phyloP scores from a whole-genome alignment of 2,888 invertebrate genomes.

The Sisyra nigra region DNA sequence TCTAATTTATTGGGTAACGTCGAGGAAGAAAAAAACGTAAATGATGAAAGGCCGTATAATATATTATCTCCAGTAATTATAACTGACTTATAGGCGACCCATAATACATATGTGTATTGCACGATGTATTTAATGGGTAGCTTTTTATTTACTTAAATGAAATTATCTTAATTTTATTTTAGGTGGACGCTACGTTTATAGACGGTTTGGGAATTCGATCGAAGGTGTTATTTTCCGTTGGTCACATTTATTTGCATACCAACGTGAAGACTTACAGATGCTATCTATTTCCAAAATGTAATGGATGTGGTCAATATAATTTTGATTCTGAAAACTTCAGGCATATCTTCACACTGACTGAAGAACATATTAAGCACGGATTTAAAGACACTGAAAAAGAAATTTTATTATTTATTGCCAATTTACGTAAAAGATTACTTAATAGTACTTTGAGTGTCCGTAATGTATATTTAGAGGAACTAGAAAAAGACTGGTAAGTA shows the following conservation, averaged over 20 bases:
- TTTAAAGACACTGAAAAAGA: constrained; percentile 2
- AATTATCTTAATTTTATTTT: background rate
- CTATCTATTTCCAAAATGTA: constrained; percentile 5
- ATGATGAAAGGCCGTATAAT: too few species aligned
- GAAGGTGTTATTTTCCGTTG: background rate
- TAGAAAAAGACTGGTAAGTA: constrained; percentile 1
- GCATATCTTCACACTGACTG: background rate
- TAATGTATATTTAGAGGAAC: constrained; percentile 2
- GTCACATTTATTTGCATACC: constrained; percentile 5
- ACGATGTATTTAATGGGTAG: too few species aligned
- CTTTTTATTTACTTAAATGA: background rate
- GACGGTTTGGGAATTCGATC: constrained; percentile 5
- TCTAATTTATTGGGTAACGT: too few species aligned
- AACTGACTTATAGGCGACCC: too few species aligned
- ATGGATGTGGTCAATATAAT: background rate
- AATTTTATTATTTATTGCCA: background rate
- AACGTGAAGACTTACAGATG: constrained; percentile 1
- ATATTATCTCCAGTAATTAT: too few species aligned
- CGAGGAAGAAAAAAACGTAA: too few species aligned
- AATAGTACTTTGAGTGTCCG: background rate
- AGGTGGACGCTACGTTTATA: background rate
- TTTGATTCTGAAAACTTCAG: background rate
- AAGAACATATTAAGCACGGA: constrained; percentile 3
- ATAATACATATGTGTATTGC: too few species aligned
- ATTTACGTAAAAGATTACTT: background rate